Evolutionary conservation across 2,888 invertebrate genomes (phyloP).

Genomic region (Lamellibrachia columna): DNA sequence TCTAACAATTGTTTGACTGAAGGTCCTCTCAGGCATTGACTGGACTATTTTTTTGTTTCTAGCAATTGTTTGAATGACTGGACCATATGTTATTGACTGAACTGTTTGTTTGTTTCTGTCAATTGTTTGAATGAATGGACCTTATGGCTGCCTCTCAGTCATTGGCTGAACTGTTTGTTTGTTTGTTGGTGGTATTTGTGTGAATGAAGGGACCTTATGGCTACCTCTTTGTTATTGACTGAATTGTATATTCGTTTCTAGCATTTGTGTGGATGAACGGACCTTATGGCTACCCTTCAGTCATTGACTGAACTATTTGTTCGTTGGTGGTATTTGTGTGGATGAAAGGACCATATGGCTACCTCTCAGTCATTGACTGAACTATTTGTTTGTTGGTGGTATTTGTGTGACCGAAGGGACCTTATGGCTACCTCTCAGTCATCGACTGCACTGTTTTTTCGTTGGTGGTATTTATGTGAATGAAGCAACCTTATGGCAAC

Average conservation of each 20-base stretch:
- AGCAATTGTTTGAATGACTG: too few species aligned
- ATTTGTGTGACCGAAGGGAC: constrained; percentile 76
- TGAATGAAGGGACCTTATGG: constrained; percentile 82
- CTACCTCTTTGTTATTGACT: constrained; percentile 88
- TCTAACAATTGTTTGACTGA: constrained; percentile 72
- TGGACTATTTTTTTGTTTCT: constrained; percentile 72
- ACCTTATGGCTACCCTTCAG: constrained; percentile 84
- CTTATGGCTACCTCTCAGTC: constrained; percentile 86
- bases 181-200: constrained; percentile 57
- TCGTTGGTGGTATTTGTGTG: too few species aligned
- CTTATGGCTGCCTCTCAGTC: constrained; percentile 86
- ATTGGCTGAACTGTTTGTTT: constrained; percentile 79
- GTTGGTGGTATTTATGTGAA: constrained; percentile 81
- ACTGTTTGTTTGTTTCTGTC: not conserved
- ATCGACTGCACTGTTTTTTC: constrained; percentile 88
- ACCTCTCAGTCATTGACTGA: constrained; percentile 67
- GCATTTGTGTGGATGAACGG: constrained; percentile 75
- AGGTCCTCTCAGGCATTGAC: constrained; percentile 85
- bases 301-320: constrained; percentile 81
- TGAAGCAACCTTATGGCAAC: constrained; percentile 57
- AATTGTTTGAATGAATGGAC: constrained; percentile 76
- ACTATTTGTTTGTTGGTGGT: not conserved
- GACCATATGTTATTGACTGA: constrained; percentile 67
- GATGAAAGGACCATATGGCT: constrained; percentile 67
- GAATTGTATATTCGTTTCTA: constrained; percentile 70